Evolutionary conservation across 1,140 invertebrate genomes (phyloP).

Genomic region (Drosophila auraria): DNA sequence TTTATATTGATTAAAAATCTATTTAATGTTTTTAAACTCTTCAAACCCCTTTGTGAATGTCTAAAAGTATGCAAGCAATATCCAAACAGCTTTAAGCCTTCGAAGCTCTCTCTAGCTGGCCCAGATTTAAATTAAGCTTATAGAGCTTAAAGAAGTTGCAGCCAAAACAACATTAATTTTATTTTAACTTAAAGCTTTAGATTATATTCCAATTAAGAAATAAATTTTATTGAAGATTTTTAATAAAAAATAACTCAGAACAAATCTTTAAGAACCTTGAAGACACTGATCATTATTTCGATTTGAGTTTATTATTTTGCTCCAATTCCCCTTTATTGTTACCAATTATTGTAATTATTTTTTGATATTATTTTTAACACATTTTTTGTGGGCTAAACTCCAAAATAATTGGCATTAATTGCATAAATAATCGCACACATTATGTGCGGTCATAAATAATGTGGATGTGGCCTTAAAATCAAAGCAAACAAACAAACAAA

Average conservation of each 20-base stretch:
- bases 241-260: background rate
- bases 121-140: background rate
- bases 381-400: background rate
- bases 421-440: conserved; percentile 34
- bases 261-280: background rate
- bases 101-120: background rate
- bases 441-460: conserved; percentile 24
- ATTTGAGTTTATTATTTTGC: too few relatives aligned
- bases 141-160: background rate
- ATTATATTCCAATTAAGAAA: background rate
- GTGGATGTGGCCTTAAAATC: conserved; percentile 25
- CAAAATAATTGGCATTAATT: conserved; percentile 34
- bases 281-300: background rate
- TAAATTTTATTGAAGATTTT: accelerated
- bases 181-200: background rate
- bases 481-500: conserved; percentile 2
- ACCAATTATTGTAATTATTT: conserved; percentile 1
- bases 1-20: background rate
- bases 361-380: background rate
- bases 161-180: background rate
- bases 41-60: background rate
- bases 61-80: conserved; percentile 40
- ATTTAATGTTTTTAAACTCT: background rate
- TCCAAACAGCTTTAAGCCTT: background rate
- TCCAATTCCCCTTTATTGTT: conserved; percentile 1